phyloP scores from a whole-genome alignment of 2,888 invertebrate genomes.

The Coelinius sp. region DNA sequence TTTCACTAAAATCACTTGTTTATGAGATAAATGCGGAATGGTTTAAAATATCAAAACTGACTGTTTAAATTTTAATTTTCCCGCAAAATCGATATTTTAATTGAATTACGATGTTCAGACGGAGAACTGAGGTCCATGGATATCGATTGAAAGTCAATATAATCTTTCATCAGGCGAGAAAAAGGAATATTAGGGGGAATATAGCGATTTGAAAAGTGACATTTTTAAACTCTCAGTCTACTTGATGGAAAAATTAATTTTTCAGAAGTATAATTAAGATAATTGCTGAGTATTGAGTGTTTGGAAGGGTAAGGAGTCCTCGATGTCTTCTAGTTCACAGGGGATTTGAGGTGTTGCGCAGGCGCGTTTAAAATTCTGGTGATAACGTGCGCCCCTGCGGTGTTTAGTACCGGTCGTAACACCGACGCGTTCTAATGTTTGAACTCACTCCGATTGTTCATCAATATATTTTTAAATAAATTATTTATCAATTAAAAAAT shows the following conservation, averaged over 20 bases:
- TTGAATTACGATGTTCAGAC: slow-evolving; percentile 54
- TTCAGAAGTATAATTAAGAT: background rate
- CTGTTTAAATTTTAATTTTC: slow-evolving; percentile 4
- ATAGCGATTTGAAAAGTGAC: slow-evolving; percentile 37
- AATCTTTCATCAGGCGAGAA: slow-evolving; percentile 37
- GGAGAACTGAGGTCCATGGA: slow-evolving; percentile 33
- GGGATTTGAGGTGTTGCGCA: slow-evolving; percentile 52
- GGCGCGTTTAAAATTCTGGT: slow-evolving; percentile 56
- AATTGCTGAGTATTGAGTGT: slow-evolving; percentile 1
- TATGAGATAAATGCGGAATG: too few relatives aligned
- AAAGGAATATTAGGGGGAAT: background rate
- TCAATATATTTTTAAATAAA: background rate
- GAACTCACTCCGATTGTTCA: slow-evolving; percentile 29
- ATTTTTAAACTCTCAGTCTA: background rate
- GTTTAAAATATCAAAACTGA: too few relatives aligned
- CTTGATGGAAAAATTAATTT: slow-evolving; percentile 36
- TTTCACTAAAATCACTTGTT: too few relatives aligned
- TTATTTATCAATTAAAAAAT: too few relatives aligned
- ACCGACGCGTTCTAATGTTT: slow-evolving; percentile 58
- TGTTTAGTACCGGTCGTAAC: slow-evolving; percentile 60
- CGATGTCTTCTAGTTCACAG: slow-evolving; percentile 21
- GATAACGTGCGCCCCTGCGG: slow-evolving; percentile 59
- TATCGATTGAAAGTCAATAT: slow-evolving; percentile 49
- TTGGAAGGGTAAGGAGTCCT: background rate
- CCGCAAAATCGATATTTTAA: slow-evolving; percentile 54